Percentiles rank a stretch among this genome's conserved stretches.
Evolutionary conservation across 2,113 vertebrate genomes (phyloP).

Genomic region (Columbina picui): DNA sequence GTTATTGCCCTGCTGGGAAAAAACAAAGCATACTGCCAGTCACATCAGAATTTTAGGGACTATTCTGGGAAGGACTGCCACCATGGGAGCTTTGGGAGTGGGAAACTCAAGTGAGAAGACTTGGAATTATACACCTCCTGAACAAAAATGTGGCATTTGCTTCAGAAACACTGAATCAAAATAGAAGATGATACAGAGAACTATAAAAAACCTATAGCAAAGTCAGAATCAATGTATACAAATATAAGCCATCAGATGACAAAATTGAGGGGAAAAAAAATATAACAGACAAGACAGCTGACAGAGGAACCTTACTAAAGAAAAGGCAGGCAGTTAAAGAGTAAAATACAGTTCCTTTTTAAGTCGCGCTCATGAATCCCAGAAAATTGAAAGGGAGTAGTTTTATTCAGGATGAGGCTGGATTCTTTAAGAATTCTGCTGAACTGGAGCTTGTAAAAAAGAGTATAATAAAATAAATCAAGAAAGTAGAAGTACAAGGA

Average conservation of each 20-base stretch:
- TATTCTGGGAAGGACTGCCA: neutral
- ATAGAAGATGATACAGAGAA: neutral
- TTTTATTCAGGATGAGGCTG: neutral
- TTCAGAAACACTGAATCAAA: neutral
- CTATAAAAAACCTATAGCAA: neutral
- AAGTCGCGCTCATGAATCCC: neutral
- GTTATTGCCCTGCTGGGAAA: neutral
- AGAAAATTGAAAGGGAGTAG: neutral
- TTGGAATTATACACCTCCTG: neutral
- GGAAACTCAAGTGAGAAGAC: neutral
- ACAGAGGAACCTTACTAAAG: neutral
- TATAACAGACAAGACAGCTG: neutral
- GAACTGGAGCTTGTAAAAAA: neutral
- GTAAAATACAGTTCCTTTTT: neutral
- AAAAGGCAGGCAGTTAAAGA: neutral
- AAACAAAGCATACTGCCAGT: neutral
- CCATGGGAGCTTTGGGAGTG: neutral
- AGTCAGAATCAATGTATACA: neutral
- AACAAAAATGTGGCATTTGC: neutral
- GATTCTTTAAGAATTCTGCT: neutral
- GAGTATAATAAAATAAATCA: neutral
- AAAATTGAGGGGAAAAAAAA: neutral
- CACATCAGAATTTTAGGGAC: neutral
- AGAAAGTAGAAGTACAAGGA: neutral
- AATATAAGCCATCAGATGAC: neutral